phyloP scores from a whole-genome alignment of 2,888 invertebrate species.

The Pterobdella sp. region DNA sequence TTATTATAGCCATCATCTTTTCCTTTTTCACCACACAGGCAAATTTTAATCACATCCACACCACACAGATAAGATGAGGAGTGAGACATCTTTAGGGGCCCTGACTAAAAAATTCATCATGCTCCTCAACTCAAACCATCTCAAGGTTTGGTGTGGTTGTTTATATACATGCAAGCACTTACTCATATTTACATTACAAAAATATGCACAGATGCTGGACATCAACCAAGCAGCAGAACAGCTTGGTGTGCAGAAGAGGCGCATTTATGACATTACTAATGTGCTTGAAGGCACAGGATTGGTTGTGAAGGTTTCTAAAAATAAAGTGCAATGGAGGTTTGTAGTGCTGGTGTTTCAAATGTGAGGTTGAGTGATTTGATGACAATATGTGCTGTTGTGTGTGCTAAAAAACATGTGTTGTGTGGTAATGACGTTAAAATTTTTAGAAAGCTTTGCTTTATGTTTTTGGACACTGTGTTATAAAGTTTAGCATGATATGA shows the following conservation, averaged over 20 bases:
- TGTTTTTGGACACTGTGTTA: no score
- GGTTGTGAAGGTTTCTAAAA: conserved; percentile 24
- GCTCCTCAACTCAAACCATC: conserved; percentile 74
- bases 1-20: background rate
- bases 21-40: background rate
- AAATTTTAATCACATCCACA: background rate
- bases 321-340: conserved; percentile 28
- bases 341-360: background rate
- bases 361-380: background rate
- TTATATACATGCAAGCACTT: no score
- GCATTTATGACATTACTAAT: conserved; percentile 27
- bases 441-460: no score
- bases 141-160: conserved; percentile 61
- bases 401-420: background rate
- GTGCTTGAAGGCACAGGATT: conserved; percentile 25
- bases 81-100: conserved; percentile 88
- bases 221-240: conserved; percentile 23
- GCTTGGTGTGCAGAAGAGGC: conserved; percentile 23
- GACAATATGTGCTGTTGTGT: background rate
- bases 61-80: conserved; percentile 58
- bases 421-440: no score
- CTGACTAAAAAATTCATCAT: conserved; percentile 90
- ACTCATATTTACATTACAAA: no score
- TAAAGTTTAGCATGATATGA: no score
- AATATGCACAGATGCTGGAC: conserved; percentile 27